Evolutionary conservation across 2,113 vertebrate species (phyloP).

Genomic region (Ochotona curzoniae): DNA sequence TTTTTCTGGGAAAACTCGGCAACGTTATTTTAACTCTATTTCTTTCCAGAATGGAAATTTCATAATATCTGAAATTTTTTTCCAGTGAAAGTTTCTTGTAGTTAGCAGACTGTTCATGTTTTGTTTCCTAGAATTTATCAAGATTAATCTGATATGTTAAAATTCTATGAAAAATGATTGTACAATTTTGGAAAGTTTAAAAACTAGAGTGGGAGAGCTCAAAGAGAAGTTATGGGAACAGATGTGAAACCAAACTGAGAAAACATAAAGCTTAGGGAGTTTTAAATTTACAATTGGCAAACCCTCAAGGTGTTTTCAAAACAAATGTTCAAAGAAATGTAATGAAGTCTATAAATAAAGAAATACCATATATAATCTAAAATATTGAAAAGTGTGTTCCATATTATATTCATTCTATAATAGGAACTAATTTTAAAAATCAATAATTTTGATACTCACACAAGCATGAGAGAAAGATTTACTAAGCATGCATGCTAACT

Average conservation of each 20-base stretch:
- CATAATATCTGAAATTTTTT: constrained; percentile 51
- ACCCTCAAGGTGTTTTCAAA: constrained; percentile 66
- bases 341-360: constrained; percentile 77
- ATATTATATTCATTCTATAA: constrained; percentile 74
- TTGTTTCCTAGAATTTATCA: constrained; percentile 34
- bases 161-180: constrained; percentile 27
- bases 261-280: constrained; percentile 1
- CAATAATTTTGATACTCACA: constrained; percentile 74
- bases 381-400: constrained; percentile 68
- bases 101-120: not conserved
- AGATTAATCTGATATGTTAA: constrained; percentile 34
- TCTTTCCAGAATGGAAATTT: constrained; percentile 56
- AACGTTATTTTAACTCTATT: constrained; percentile 66
- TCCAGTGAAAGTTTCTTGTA: constrained; percentile 15
- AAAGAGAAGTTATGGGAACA: constrained; percentile 48
- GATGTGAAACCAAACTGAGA: constrained; percentile 45
- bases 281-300: constrained; percentile 59
- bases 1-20: constrained; percentile 56
- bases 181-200: constrained; percentile 26
- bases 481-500: constrained; percentile 67
- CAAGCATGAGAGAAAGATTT: constrained; percentile 70
- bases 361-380: constrained; percentile 73
- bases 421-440: constrained; percentile 77
- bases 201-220: not conserved
- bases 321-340: constrained; percentile 71